Conservation (phyloP, 2,888 invertebrate genomes). For the Hypercompe scribonia region DNA sequence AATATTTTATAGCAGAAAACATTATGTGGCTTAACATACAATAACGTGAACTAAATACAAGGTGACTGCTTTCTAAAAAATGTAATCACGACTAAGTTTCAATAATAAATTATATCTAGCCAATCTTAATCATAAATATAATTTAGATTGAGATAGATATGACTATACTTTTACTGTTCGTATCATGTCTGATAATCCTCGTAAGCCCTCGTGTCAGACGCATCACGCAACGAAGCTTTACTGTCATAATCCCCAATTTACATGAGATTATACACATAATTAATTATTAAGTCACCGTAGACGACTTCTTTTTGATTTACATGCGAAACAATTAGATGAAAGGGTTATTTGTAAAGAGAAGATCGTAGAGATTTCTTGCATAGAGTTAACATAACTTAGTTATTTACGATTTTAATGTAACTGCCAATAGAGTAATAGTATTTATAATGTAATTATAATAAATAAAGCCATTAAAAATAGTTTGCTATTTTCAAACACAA, state of each 20-base stretch:
- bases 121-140: neutral
- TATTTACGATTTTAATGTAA: no score
- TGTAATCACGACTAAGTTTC: neutral
- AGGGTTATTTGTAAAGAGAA: neutral
- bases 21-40: no score
- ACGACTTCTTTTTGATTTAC: constrained; percentile 28
- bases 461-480: no score
- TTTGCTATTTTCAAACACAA: no score
- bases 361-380: no score
- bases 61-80: neutral
- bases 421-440: no score
- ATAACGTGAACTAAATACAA: no score
- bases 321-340: neutral
- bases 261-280: constrained; percentile 52
- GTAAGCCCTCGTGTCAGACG: constrained; percentile 25
- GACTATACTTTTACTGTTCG: neutral
- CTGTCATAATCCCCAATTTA: constrained; percentile 48
- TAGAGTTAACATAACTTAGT: no score
- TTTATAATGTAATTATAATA: no score
- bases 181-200: constrained; percentile 16
- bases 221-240: constrained; percentile 21
- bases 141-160: neutral
- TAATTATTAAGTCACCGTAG: constrained; percentile 41
- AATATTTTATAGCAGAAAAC: no score
- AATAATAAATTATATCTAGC: neutral